phyloP scores from a whole-genome alignment of 2,888 invertebrate genomes.

The Drosophila picticornis region DNA sequence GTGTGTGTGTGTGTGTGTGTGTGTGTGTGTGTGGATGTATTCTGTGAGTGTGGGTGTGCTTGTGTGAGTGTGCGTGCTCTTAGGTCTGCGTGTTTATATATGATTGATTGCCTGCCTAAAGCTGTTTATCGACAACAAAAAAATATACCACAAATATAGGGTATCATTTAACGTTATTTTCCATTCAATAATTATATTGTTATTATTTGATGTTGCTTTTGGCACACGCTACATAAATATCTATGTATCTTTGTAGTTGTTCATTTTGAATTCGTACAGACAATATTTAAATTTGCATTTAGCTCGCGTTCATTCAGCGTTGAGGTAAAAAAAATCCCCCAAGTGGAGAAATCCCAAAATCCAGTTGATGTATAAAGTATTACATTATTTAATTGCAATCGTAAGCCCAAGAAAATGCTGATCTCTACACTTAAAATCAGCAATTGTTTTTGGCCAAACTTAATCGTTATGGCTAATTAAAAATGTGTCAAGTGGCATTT shows the following conservation, averaged over 20 bases:
- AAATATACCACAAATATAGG: constrained; percentile 7
- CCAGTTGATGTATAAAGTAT: constrained; percentile 37
- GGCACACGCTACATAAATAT: constrained; percentile 2
- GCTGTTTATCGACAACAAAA: constrained; percentile 28
- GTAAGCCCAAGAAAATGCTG: background rate
- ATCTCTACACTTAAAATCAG: background rate
- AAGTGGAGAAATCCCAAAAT: constrained; percentile 36
- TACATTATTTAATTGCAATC: constrained; percentile 36
- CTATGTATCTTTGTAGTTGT: background rate
- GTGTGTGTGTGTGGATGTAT: background rate
- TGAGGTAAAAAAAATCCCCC: constrained; percentile 15
- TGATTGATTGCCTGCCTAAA: constrained; percentile 60
- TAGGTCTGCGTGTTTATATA: constrained; percentile 35
- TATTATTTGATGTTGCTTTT: constrained; percentile 11
- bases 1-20: constrained; percentile 12
- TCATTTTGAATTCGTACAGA: background rate
- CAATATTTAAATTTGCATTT: background rate
- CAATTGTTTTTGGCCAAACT: background rate
- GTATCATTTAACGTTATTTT: constrained; percentile 41
- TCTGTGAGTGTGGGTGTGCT: background rate
- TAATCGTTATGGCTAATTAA: constrained; percentile 60
- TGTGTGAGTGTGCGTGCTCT: background rate
- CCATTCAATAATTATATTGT: constrained; percentile 32
- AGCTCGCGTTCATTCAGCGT: background rate
- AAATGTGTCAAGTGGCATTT: constrained; percentile 35